A percentile compares a stretch with the other conserved stretches of the same genome.
phyloP scores from a whole-genome alignment of 2,888 invertebrate species.

The Coelogynopora nodosa region DNA sequence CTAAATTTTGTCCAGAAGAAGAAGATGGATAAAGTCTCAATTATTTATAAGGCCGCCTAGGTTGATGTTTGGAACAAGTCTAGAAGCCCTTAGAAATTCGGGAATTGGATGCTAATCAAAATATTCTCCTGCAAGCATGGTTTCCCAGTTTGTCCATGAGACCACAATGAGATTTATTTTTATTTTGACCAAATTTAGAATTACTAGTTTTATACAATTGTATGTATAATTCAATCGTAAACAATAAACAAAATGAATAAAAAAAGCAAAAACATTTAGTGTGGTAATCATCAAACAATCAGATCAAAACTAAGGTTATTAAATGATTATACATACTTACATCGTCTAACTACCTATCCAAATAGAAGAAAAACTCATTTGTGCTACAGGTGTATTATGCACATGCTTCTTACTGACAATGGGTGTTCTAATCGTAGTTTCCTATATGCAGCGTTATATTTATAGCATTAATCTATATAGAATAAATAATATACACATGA shows the following conservation, averaged over 20 bases:
- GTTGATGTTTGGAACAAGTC: slow-evolving; percentile 3
- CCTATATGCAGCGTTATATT: too few species aligned
- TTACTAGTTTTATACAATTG: too few species aligned
- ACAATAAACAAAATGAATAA: not conserved
- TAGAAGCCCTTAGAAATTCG: not conserved
- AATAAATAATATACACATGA: too few species aligned
- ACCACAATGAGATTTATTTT: not conserved
- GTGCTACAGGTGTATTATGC: too few species aligned
- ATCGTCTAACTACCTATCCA: too few species aligned
- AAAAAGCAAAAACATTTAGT: not conserved
- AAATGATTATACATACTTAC: too few species aligned
- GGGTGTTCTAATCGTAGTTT: too few species aligned
- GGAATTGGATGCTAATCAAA: not conserved
- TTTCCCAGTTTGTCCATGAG: not conserved
- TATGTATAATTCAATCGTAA: too few species aligned
- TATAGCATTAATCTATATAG: too few species aligned
- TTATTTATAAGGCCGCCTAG: not conserved
- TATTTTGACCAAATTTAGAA: too few species aligned
- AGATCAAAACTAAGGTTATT: not conserved
- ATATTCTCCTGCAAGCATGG: not conserved
- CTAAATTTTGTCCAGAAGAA: not conserved
- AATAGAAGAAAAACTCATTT: too few species aligned
- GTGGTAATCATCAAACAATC: not conserved
- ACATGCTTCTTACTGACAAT: too few species aligned
- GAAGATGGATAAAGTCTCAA: not conserved